Base-by-base conservation (phyloP, 2,113 vertebrate species). In the Platycercus adscitus region DNA sequence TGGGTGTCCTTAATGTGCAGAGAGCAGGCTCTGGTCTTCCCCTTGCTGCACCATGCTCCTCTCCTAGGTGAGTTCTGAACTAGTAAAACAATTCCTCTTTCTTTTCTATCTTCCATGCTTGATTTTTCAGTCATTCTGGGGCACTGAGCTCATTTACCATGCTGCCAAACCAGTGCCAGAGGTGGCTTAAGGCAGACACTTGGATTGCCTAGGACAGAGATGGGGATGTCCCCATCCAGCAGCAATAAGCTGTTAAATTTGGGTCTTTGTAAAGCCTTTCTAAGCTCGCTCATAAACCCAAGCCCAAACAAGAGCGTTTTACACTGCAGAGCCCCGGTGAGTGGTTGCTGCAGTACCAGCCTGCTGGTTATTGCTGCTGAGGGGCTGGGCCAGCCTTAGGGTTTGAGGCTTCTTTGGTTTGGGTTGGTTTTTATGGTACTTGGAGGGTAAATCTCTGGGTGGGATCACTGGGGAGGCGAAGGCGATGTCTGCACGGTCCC, bases 41-140 rank as follows among this genome's bases (percentile, higher is more conserved):
- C 25, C 25, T 63, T 1, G 2, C 24, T 16, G 7, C 0, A 1
- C 39, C 15, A 2, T 0, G 2, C 29, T 69, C 8, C 10, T 4
- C 17, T 16, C 29, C 4, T 41, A 66, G 83, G 80, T 9, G 8
- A 8, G 17, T 52, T 77, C 49, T 55, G 52, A 39, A 47, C 10
- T 29, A 5, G 18, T 6, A 49, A 31, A 88, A 17, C 20, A 10
- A 11, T 37, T 47, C 16, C 13, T 46, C 33, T 44, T 70, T 17
- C 7, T 37, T 44, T 69, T 39, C 11, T 0, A 9, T 28, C 60
- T 41, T 79, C 17, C 17, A 35, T 61, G 6, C 9, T 49, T 55
- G 43, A 4, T 78, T 63, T 75, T 76, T 46, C n/a, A 50, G 52
- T 41, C 2, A 0, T 49, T 79, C 21, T 29, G 18, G 47, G 11